phyloP scores from a whole-genome alignment of 2,113 vertebrate genomes.

The Clupea harengus region DNA sequence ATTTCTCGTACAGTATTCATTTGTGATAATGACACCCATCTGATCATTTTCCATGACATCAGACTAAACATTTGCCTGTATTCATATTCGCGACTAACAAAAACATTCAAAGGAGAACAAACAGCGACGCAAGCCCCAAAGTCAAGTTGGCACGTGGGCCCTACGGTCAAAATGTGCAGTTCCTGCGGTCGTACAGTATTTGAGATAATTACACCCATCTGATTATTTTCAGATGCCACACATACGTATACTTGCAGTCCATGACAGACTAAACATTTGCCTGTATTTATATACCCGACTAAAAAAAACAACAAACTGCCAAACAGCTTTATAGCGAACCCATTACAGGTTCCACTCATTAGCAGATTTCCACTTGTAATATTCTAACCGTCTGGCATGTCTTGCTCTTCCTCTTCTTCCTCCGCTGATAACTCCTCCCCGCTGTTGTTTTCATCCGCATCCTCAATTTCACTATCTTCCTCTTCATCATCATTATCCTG shows the following conservation, averaged over 20 bases:
- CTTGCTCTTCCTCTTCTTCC: constrained; percentile 35
- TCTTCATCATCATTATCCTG: constrained; percentile 1
- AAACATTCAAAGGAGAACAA: too few species aligned
- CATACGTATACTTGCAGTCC: too few species aligned
- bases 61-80: too few species aligned
- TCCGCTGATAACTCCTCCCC: constrained; percentile 22
- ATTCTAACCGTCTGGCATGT: constrained; percentile 20
- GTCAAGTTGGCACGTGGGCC: not conserved
- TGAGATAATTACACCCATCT: not conserved
- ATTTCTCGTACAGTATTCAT: too few species aligned
- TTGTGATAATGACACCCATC: too few species aligned
- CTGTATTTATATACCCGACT: not conserved
- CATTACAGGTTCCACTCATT: not conserved
- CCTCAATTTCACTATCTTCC: constrained; percentile 11
- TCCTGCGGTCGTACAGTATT: not conserved
- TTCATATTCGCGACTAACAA: too few species aligned
- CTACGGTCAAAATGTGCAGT: not conserved
- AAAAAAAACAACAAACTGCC: not conserved
- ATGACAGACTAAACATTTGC: not conserved
- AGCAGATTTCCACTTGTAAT: not conserved
- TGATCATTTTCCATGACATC: too few species aligned
- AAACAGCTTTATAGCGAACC: not conserved
- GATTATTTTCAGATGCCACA: not conserved
- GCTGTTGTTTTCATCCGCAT: not conserved
- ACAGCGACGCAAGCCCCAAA: not conserved